Percentiles rank a stretch among this genome's conserved stretches.
Conservation (phyloP, 2,113 vertebrate genomes). For the Rattus norvegicus region GRCr8 NC_086030.1:15180001-15180500, state of each 20-base stretch:
- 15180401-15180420: background rate
- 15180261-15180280: no score
- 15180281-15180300: background rate
- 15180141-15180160: background rate
- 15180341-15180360: background rate
- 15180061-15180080: background rate
- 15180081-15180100: background rate
- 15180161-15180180: background rate
- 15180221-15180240: no score
- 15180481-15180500: background rate
- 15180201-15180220: background rate
- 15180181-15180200: no score
- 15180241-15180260: background rate
- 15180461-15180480: no score
- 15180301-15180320: background rate
- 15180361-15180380: background rate
- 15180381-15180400: background rate
- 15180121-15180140: background rate
- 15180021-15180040: background rate
- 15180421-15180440: background rate
- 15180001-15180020: background rate
- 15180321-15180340: background rate
- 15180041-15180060: background rate
- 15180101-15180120: background rate
- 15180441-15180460: no score